Base-by-base conservation (phyloP, 2,113 vertebrate genomes). In the Eudyptes chrysolophus region DNA sequence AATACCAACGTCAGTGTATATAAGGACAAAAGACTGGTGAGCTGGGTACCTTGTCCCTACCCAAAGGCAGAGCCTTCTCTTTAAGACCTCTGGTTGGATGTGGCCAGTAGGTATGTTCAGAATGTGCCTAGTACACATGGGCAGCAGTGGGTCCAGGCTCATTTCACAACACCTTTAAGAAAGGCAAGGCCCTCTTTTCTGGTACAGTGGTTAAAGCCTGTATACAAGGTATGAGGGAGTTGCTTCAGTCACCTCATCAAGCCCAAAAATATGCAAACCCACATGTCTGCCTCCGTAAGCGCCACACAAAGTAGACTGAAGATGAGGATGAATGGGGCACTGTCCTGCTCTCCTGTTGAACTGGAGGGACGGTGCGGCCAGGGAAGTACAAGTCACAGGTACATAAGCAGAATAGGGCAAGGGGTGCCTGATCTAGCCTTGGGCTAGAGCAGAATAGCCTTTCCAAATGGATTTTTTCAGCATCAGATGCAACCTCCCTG, bases 1-100 rank as follows among this genome's bases (percentile, higher is more conserved):
- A 78, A 87, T 32, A 81, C 0, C 0, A 52, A 71, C 3, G 2
- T 51, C 25, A 19, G 9, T 25, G 10, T 29, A 13, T 12, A 6
- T 58, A 54, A 19, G 36, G 55, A 62, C 9, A 55, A 30, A 79
- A 68, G 52, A n/a, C 13, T 36, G 16, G 18, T 64, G 32, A 86
- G n/a, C 15, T 85, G 70, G 11, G 11, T 83, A 55, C n/a, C 22
- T 68, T 79, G 46, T 32, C 8, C 27, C 18, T 64, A 42, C 8
- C 6, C 13, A 83, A 71, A 86, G 16, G 7, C 21, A 79, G 30
- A 70, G 2, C 13, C 32, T 92, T 68, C 57, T 83, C 27, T 54
- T 78, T 68, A 42, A 64, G n/a, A 58, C 8, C 3, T 66, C 24
- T 29, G 12, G 64, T 61, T 34, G 70, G 48, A 36, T 1, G 2